These are phyloP conservation scores for Poeciliopsis turrubarensis DNA, from an alignment of 2,113 vertebrate species.

Conservation along the genomic window DNA sequence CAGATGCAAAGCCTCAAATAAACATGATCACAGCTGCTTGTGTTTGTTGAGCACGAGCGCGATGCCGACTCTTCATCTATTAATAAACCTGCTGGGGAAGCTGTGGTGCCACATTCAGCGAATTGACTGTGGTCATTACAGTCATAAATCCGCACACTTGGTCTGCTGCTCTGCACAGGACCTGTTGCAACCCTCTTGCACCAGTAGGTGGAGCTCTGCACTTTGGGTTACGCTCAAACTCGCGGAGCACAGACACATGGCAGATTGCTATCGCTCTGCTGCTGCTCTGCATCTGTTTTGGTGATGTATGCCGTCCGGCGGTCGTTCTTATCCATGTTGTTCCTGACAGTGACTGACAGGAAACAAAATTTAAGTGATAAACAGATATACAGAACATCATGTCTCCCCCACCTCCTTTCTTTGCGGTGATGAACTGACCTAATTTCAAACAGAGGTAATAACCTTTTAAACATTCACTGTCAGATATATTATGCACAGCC, in stretches of 20 bases:
- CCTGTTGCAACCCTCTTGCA: background rate
- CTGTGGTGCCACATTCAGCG: slow-evolving; percentile 20
- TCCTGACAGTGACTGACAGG: slow-evolving; percentile 67
- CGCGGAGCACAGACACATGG: slow-evolving; percentile 1
- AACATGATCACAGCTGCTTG: slow-evolving; percentile 30
- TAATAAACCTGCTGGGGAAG: slow-evolving; percentile 42
- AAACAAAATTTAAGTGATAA: slow-evolving; percentile 62
- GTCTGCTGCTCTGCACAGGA: slow-evolving; percentile 10
- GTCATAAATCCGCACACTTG: slow-evolving; percentile 18
- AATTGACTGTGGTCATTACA: slow-evolving; percentile 34
- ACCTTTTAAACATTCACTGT: slow-evolving; percentile 70
- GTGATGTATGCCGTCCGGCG: slow-evolving; percentile 43
- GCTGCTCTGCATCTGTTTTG: slow-evolving; percentile 51
- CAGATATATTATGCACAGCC: slow-evolving; percentile 71
- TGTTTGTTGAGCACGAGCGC: slow-evolving; percentile 25
- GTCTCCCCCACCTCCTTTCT: slow-evolving; percentile 33
- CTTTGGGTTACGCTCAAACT: slow-evolving; percentile 36
- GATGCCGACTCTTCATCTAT: slow-evolving; percentile 17
- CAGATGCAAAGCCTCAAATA: slow-evolving; percentile 19
- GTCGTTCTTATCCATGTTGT: slow-evolving; percentile 51
- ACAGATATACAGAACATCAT: slow-evolving; percentile 52
- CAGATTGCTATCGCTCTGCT: slow-evolving; percentile 36
- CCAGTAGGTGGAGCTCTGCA: slow-evolving; percentile 70
- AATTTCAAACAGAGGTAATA: slow-evolving; percentile 61
- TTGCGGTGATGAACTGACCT: slow-evolving; percentile 60